phyloP scores from a whole-genome alignment of 2,888 invertebrate genomes.

The Monochamus alternatus region DNA sequence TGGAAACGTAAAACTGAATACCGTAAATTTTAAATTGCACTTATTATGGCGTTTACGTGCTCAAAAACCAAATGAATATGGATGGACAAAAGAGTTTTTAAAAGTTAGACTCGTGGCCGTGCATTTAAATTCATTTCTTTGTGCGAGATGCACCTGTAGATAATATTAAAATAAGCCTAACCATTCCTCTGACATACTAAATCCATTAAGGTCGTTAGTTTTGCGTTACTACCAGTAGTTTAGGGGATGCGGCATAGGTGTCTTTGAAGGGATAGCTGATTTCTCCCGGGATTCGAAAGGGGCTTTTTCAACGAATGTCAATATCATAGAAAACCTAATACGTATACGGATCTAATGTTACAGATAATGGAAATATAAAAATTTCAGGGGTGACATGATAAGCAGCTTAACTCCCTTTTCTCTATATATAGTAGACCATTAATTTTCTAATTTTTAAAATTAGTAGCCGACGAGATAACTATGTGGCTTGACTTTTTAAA shows the following conservation, averaged over 20 bases:
- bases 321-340: background rate
- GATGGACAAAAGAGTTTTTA: slow-evolving; percentile 60
- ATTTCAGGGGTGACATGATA: background rate
- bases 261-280: slow-evolving; percentile 2
- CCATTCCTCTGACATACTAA: slow-evolving; percentile 24
- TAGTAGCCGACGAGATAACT: too few relatives aligned
- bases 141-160: slow-evolving; percentile 60
- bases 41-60: slow-evolving; percentile 63
- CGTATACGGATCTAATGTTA: background rate
- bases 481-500: too few relatives aligned
- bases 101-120: slow-evolving; percentile 56
- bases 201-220: slow-evolving; percentile 25
- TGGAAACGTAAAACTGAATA: slow-evolving; percentile 57
- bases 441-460: too few relatives aligned
- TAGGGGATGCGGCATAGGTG: background rate
- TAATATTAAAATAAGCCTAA: slow-evolving; percentile 52
- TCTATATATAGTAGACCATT: too few relatives aligned
- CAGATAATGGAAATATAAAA: background rate
- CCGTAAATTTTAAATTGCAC: slow-evolving; percentile 61
- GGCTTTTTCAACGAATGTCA: background rate
- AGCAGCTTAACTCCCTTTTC: too few relatives aligned
- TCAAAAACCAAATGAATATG: slow-evolving; percentile 59
- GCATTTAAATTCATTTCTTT: slow-evolving; percentile 61
- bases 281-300: background rate
- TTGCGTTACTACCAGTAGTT: slow-evolving; percentile 16